Conservation (phyloP, 2,113 vertebrate genomes). For the Myrmecophaga tridactyla region DNA sequence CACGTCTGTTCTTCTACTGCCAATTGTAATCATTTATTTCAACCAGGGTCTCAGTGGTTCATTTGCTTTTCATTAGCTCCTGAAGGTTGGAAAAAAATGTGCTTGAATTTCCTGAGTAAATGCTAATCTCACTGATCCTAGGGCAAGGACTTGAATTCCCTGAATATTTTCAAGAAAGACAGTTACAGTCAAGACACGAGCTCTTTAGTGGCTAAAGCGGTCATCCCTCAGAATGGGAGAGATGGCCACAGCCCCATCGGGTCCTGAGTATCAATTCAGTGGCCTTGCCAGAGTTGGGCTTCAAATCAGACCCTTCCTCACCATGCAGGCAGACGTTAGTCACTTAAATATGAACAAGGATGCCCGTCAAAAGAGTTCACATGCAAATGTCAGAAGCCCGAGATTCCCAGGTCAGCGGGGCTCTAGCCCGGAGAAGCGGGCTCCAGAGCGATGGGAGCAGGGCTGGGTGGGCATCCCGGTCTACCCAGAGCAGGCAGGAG, state of each 20-base stretch:
- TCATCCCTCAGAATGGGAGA: background rate
- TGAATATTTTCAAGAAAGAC: background rate
- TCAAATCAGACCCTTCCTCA: background rate
- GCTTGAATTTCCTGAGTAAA: constrained; percentile 55
- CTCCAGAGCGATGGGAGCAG: background rate
- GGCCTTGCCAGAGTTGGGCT: background rate
- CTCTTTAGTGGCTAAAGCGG: background rate
- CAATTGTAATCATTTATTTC: constrained; percentile 64
- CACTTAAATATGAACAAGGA: background rate
- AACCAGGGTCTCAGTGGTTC: constrained; percentile 49
- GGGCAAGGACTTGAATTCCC: background rate
- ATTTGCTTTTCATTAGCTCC: constrained; percentile 65
- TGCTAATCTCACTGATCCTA: constrained; percentile 3
- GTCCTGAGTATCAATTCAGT: background rate
- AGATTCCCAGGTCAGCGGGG: background rate
- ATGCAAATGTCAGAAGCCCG: background rate
- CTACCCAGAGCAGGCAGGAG: too few species aligned
- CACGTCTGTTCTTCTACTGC: constrained; percentile 40
- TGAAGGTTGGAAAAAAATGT: constrained; percentile 35
- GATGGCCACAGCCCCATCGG: background rate
- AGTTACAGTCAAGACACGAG: background rate
- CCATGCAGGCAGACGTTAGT: background rate
- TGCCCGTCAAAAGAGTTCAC: constrained; percentile 6
- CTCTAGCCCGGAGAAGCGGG: background rate
- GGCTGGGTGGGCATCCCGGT: background rate